Evolutionary conservation across 2,888 invertebrate species (phyloP), one percentile per base, ranked within the genome.

Genomic region (Macrosiphum euphorbiae): DNA sequence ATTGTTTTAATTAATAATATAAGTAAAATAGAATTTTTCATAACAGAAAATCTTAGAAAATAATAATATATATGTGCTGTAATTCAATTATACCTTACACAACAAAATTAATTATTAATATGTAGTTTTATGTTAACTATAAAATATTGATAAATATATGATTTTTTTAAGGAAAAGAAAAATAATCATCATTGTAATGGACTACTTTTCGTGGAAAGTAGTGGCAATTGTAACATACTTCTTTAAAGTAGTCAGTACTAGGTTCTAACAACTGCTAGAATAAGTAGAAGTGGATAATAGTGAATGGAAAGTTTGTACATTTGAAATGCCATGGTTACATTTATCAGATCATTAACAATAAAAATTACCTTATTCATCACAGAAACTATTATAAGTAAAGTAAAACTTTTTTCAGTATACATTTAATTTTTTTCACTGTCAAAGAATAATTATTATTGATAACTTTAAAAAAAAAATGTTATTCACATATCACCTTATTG

Each of bases 171-270:
- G n/a, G 16, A 67, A 90, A 90, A 67, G 24, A 55, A 67, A 67
- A 91, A 90, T 50, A 50, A 26, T 52, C 47, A 24, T 50, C n/a
- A 20, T 84, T 41, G 20, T 52, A 84, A 52, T 91, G 90, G 28
- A 91, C 90, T 91, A 91, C 90, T 84, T 91, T 91, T 91, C 10
- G 13, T 91, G 90, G 84, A 91, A 91, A 91, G 78, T 91, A 91
- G 84, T 52, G 16, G 26, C 84, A 91, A 78, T 52, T 84, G 84
- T 84, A 91, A 52, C 84, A 91, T 10, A 91, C 90, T 91, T 91
- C 41, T 41, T 28, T 52, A 41, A 84, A 84, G 41, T 28, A 91
- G 50, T 41, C 84, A 91, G 52, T 28, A 91, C 35, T 52, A 52
- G 84, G 28, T 52, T 84, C 50, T 84, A 90, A 91, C 28, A 91